Percentiles rank a stretch among this genome's conserved stretches.
Evolutionary conservation across 2,797 vertebrate species (phyloP).

Genomic region (Melanotaenia parkinsoni): DNA sequence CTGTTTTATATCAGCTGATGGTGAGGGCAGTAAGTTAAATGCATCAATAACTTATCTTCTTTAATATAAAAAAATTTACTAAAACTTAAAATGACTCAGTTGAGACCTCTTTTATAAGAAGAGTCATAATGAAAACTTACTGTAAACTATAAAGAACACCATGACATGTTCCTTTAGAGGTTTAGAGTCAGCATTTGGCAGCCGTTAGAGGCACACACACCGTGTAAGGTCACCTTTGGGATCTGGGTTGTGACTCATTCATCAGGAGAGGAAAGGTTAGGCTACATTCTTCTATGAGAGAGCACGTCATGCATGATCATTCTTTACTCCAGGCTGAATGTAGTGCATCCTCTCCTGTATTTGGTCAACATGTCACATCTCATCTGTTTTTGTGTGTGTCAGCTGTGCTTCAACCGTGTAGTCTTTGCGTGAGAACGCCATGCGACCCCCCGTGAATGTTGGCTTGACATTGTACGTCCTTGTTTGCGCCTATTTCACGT

Average conservation of each 20-base stretch:
- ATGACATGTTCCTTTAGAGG: not conserved
- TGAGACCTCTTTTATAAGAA: not conserved
- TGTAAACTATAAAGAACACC: not conserved
- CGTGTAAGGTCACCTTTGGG: conserved; percentile 51
- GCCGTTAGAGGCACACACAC: conserved; percentile 12
- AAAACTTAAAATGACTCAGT: not conserved
- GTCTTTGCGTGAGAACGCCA: conserved; percentile 34
- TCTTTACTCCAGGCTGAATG: conserved; percentile 61
- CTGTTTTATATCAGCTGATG: not conserved
- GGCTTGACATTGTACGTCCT: conserved; percentile 36
- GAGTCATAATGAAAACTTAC: not conserved
- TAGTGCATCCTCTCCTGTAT: conserved; percentile 62
- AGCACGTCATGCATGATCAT: conserved; percentile 66
- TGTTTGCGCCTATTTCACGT: conserved; percentile 3
- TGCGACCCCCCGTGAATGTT: conserved; percentile 32
- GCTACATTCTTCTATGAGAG: conserved; percentile 56
- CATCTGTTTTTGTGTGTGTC: conserved; percentile 47
- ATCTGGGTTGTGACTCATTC: conserved; percentile 64
- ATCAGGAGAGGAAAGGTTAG: conserved; percentile 65
- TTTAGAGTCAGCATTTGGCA: not conserved
- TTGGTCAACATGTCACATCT: conserved; percentile 75
- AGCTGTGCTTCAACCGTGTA: conserved; percentile 48
- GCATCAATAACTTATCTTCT: not conserved
- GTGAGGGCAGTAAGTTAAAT: not conserved
- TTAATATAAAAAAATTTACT: not conserved